These are phyloP conservation scores for Ascidia mentula DNA, from an alignment of 23 tunicate genomes.

Conservation along the genomic window DNA sequence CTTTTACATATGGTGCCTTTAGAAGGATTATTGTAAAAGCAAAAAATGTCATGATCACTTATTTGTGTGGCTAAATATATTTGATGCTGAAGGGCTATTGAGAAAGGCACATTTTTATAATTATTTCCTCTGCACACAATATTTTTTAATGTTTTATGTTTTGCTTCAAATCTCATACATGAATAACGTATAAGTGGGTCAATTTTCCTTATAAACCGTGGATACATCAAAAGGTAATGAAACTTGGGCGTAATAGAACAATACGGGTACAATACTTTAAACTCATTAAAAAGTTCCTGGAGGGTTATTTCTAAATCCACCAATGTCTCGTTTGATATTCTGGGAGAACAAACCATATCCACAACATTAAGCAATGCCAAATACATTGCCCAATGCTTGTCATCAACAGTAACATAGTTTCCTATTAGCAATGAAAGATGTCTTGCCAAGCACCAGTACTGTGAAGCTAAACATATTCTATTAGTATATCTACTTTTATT, in stretches of 20 bases:
- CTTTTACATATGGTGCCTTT: background rate
- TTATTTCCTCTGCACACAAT: background rate
- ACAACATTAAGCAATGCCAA: conserved; percentile 16
- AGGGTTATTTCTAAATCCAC: background rate
- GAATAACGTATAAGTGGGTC: conserved; percentile 8
- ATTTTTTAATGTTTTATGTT: conserved; percentile 15
- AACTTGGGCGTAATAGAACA: background rate
- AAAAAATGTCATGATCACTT: background rate
- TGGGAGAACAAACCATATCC: conserved; percentile 23
- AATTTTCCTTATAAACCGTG: conserved; percentile 14
- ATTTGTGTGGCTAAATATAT: background rate
- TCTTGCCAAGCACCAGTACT: conserved; percentile 12
- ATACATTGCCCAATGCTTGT: conserved; percentile 8
- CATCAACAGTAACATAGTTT: background rate
- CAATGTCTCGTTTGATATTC: background rate
- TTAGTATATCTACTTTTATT: too few species aligned
- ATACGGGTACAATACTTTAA: conserved; percentile 1
- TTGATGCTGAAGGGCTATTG: conserved; percentile 13
- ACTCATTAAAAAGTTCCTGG: background rate
- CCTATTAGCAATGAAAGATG: conserved; percentile 15
- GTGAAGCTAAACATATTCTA: conserved; percentile 17
- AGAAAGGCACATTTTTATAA: conserved; percentile 3
- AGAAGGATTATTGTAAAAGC: background rate
- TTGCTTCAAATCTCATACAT: conserved; percentile 21
- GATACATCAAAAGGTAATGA: conserved; percentile 1